Base-by-base conservation (phyloP, 2,888 invertebrate genomes). In the Cheilosia impressa region DNA sequence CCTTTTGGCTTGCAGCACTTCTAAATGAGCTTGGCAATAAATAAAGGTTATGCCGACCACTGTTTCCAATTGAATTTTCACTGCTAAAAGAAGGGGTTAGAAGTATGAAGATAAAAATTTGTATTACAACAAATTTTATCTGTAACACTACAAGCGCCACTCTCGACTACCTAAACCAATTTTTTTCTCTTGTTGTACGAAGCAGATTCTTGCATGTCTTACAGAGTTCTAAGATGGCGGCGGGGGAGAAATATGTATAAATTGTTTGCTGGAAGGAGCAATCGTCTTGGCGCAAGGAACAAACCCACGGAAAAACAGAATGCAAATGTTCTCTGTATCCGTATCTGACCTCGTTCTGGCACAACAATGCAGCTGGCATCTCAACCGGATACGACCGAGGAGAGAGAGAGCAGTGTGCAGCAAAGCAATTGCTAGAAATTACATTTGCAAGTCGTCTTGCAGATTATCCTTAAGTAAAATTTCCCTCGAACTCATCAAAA, bases 381-480 rank as follows among this genome's bases (percentile, higher is more conserved):
- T 31, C 31, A 58, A 57, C 27, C 52, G 60, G 50, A 45, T 38
- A 17, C 68, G 52, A 19, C 9, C 7, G 31, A 45, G 9, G 1
- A 31, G 31, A 31, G 31, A 31, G 9, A 27, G 31, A 34, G n/a
- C 31, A 60, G 58, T 41, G 63, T 58, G 38, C 15, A 76, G 76
- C 62, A 71, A 71, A 66, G 85, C 80, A 85, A 85, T 85, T 85
- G 81, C 71, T 71, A 81, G 81, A 85, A 81, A 85, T 85, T 85
- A 85, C 81, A 85, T 85, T 85, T 85, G 85, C 85, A 85, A 85
- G 85, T 85, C 85, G 80, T 85, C 81, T 66, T 80, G 76, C 71
- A 81, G 80, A 85, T 85, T 85, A 85, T 85, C 76, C 71, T 76
- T 85, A 81, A 81, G 85, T 80, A 81, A 81, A 85, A 80, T 85